phyloP scores from a whole-genome alignment of 2,888 invertebrate genomes.

The Thyatira batis region DNA sequence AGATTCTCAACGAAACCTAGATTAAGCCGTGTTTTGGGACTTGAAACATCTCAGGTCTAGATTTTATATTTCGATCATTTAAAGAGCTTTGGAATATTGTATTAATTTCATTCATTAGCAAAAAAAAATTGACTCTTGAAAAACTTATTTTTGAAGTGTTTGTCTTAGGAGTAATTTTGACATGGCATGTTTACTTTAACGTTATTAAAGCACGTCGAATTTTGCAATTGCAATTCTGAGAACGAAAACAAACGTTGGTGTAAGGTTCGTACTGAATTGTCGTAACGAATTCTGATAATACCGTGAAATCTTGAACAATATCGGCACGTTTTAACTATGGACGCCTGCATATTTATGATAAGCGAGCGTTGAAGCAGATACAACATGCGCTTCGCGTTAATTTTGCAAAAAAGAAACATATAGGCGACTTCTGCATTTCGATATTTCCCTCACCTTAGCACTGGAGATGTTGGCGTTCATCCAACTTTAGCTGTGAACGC shows the following conservation, averaged over 20 bases:
- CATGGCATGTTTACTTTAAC: neutral
- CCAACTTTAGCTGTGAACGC: conserved; percentile 71
- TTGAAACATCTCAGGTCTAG: too few relatives aligned
- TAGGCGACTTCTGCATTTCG: conserved; percentile 40
- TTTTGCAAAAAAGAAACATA: conserved; percentile 30
- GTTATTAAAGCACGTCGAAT: neutral
- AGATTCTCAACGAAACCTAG: neutral
- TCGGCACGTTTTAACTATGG: conserved; percentile 28
- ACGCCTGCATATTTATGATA: conserved; percentile 42
- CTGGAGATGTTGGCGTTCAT: conserved; percentile 78
- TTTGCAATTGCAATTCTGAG: neutral
- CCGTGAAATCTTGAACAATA: conserved; percentile 39
- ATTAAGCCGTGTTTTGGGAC: too few relatives aligned
- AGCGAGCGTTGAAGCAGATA: conserved; percentile 48
- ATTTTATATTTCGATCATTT: too few relatives aligned
- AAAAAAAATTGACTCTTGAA: too few relatives aligned
- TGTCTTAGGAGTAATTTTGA: too few relatives aligned
- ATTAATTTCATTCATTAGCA: too few relatives aligned
- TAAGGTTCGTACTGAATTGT: conserved; percentile 6
- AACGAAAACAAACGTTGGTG: neutral
- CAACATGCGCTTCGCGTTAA: conserved; percentile 25
- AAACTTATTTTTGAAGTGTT: too few relatives aligned
- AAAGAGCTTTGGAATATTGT: too few relatives aligned
- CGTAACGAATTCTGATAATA: conserved; percentile 35
- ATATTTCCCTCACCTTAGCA: conserved; percentile 72